Evolutionary conservation across 2,113 vertebrate species (phyloP), one percentile per base, ranked within the genome.

Genomic region (Aphyosemion australe): DNA sequence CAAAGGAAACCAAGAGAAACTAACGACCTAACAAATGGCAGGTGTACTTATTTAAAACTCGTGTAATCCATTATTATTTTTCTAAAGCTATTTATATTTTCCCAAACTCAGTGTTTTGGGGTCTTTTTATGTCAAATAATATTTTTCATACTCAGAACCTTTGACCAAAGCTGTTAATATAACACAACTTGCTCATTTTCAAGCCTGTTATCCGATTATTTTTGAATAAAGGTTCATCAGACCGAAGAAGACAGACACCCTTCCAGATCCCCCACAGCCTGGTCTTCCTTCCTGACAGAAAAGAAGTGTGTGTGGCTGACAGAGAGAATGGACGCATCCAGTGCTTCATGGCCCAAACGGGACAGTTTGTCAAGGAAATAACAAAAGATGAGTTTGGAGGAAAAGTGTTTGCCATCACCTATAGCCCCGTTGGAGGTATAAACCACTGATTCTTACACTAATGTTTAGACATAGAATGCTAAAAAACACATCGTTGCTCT

Each of bases 271-370:
- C 97, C 41, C 97, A 99, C 90, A 98, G 96, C 68, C 89, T 98
- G 87, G 92, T 91, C 2, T 93, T 97, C 63, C 89, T 95, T 9
- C 86, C 95, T 0, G 94, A 94, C 69, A 87, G 89, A 26, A 81
- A 55, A 52, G 94, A 98, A 39, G 67, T 98, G 0, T 98, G 97
- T 19, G 94, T 97, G 66, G 97, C 97, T 2, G 97, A 99, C 88
- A 86, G 97, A 71, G 97, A 98, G 76, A 97, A 98, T 0, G 94
- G 95, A 9, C 94, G 96, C 1, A 96, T 98, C 80, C 97, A 98
- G 87, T 99, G 97, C 84, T 99, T 99, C 74, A 83, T 87, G 13
- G 90, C 93, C 4, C 92, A 95, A 74, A 95, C 93, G 0, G 95
- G 94, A 53, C 90, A 95, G 80, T 98, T 97, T 78, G 79, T 94